Conservation (phyloP, 1,140 invertebrate genomes). For the Cotesia chilonis region DNA sequence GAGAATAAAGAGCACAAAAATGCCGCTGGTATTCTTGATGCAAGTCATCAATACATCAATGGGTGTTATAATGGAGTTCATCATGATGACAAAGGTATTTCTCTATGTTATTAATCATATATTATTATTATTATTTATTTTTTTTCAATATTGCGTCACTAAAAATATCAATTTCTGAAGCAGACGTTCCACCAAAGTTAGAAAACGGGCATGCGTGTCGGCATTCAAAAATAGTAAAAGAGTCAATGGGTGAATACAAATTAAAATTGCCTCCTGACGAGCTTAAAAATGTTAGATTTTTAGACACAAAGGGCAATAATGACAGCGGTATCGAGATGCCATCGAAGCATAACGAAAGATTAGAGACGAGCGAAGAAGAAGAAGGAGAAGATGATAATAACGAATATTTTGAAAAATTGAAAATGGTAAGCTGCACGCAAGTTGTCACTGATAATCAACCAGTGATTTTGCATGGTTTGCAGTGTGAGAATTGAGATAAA, state of each 20-base stretch:
- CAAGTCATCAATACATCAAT: constrained; percentile 29
- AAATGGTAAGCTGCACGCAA: constrained; percentile 57
- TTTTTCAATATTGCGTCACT: not conserved
- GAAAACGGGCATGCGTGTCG: constrained; percentile 32
- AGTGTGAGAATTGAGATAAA: not conserved
- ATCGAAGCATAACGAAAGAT: constrained; percentile 34
- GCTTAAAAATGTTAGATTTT: constrained; percentile 18
- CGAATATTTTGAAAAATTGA: constrained; percentile 55
- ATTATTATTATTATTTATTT: not conserved
- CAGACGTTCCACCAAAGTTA: constrained; percentile 21
- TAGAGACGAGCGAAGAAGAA: constrained; percentile 7
- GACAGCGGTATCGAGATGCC: constrained; percentile 50
- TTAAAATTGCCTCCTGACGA: constrained; percentile 29
- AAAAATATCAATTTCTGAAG: constrained; percentile 31
- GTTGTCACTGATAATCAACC: constrained; percentile 6
- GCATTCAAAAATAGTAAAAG: constrained; percentile 29
- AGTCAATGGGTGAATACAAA: constrained; percentile 33
- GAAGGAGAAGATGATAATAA: constrained; percentile 45
- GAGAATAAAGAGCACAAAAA: constrained; percentile 56
- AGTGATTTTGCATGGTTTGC: constrained; percentile 20
- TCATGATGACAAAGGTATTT: constrained; percentile 14
- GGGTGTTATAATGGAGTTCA: constrained; percentile 13
- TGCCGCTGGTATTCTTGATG: constrained; percentile 48
- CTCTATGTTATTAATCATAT: not conserved
- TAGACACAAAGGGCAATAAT: constrained; percentile 37